phyloP scores from a whole-genome alignment of 2,888 invertebrate genomes.

The Hypomecis atomaria region DNA sequence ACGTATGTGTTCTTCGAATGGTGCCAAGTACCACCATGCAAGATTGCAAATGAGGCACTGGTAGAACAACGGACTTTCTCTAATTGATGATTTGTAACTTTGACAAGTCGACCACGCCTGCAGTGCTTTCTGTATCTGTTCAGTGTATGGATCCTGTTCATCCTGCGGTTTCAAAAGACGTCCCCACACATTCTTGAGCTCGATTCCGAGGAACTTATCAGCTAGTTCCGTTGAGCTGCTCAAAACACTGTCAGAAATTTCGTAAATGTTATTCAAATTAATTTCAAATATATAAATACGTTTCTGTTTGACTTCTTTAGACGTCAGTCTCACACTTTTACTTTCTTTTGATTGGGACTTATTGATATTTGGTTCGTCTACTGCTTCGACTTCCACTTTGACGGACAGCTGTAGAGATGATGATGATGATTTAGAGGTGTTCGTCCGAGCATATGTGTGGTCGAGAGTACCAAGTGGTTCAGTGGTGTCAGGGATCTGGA shows the following conservation, averaged over 20 bases:
- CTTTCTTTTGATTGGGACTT: not conserved
- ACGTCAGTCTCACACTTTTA: not conserved
- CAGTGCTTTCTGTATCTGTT: conserved; percentile 42
- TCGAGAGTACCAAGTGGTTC: not conserved
- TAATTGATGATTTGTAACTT: not conserved
- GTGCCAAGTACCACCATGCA: conserved; percentile 60
- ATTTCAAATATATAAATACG: conserved; percentile 16
- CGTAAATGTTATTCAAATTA: conserved; percentile 28
- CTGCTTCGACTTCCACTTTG: conserved; percentile 45
- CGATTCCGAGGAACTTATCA: conserved; percentile 47
- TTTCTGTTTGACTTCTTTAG: not conserved
- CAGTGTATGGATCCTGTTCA: conserved; percentile 13
- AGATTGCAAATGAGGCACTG: conserved; percentile 61
- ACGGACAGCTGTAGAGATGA: conserved; percentile 23
- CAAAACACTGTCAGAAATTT: conserved; percentile 32
- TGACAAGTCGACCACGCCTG: conserved; percentile 30
- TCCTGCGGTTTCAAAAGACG: not conserved
- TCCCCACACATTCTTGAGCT: conserved; percentile 48
- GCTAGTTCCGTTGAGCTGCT: conserved; percentile 33
- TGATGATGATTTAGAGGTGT: not conserved
- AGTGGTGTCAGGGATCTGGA: no score
- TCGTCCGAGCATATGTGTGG: conserved; percentile 10
- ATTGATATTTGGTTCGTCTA: conserved; percentile 22
- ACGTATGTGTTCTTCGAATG: conserved; percentile 55
- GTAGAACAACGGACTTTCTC: conserved; percentile 54